A percentile compares a stretch with the other conserved stretches of the same genome.
These are phyloP conservation scores for Sorex maritimensis DNA, from an alignment of 2,797 vertebrate genomes.

Conservation along the genomic window DNA sequence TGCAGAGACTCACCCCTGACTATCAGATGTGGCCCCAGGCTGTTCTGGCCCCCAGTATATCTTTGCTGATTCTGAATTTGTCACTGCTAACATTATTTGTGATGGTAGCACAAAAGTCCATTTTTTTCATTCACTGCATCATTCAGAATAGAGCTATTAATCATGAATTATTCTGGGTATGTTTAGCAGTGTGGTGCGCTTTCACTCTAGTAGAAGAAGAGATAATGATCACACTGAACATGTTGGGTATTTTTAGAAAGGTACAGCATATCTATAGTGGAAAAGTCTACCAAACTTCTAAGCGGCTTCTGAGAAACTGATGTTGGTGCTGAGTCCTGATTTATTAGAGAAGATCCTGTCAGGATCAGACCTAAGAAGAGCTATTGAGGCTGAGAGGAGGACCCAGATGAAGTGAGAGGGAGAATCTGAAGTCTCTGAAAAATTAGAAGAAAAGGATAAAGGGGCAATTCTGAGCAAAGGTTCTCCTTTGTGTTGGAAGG, in stretches of 20 bases:
- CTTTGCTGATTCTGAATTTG: background rate
- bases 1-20: too few relatives aligned
- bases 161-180: background rate
- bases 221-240: background rate
- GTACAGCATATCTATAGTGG: background rate
- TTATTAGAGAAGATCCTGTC: background rate
- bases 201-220: conserved; percentile 21
- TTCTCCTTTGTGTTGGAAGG: background rate
- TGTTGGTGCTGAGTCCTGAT: background rate
- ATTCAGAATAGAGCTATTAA: background rate
- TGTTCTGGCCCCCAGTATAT: too few relatives aligned
- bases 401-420: too few relatives aligned
- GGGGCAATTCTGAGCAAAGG: background rate
- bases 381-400: background rate
- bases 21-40: too few relatives aligned
- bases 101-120: background rate
- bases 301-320: background rate
- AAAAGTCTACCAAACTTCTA: background rate
- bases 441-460: background rate
- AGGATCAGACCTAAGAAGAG: too few relatives aligned
- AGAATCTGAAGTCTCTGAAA: background rate
- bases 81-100: background rate
- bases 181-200: background rate
- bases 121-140: background rate
- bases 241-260: background rate